A percentile compares a stretch with the other conserved stretches of the same genome.
Evolutionary conservation across 2,888 invertebrate genomes (phyloP).

Genomic region (Linnaemya vulpina): DNA sequence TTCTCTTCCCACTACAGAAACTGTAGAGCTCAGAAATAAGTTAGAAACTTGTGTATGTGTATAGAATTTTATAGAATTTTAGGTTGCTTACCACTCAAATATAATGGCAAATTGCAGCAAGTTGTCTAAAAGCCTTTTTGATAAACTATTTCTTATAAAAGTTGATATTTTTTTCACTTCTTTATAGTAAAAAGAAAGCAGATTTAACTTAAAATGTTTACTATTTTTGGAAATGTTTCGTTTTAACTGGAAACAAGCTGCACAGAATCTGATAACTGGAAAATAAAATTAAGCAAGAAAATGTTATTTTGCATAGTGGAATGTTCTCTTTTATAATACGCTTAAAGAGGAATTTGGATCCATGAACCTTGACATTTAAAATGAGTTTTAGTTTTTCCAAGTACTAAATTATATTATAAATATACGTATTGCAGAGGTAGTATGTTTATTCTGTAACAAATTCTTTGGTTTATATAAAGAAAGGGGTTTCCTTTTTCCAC

Average conservation of each 20-base stretch:
- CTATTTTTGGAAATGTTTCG: not conserved
- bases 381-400: not conserved
- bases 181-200: slow-evolving; percentile 46
- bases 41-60: slow-evolving; percentile 20
- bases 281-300: not conserved
- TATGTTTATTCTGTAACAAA: no score
- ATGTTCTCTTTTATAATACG: slow-evolving; percentile 38
- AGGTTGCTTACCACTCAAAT: slow-evolving; percentile 54
- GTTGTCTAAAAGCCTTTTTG: slow-evolving; percentile 68
- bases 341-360: slow-evolving; percentile 34
- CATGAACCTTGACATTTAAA: slow-evolving; percentile 55
- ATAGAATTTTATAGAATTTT: slow-evolving; percentile 48
- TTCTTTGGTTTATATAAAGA: no score
- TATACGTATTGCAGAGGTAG: no score
- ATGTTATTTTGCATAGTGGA: not conserved
- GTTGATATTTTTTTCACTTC: not conserved
- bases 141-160: slow-evolving; percentile 61
- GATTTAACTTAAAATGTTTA: slow-evolving; percentile 57
- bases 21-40: slow-evolving; percentile 31
- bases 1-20: not conserved
- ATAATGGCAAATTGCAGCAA: slow-evolving; percentile 70
- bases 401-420: no score
- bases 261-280: not conserved
- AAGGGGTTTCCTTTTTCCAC: no score
- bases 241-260: not conserved